Evolutionary conservation across 2,888 invertebrate species (phyloP), one percentile per base, ranked within the genome.

Genomic region (Molanna angustata): DNA sequence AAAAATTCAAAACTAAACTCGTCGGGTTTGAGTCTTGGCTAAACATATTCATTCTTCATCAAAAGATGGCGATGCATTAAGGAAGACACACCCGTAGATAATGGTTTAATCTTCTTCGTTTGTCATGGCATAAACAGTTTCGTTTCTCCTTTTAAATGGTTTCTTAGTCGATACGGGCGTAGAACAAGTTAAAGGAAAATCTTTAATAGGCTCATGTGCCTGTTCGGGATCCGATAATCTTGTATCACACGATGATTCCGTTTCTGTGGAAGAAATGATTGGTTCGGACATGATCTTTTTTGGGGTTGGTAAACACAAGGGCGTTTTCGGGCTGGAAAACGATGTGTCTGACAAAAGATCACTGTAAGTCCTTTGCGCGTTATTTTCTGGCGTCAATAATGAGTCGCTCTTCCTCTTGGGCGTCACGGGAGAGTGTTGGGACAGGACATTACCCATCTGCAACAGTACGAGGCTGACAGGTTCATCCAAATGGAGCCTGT

Each of bases 401-500:
- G 31, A 42, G 21, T 42, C 44, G 18, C 6, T 35, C 21, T 46
- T 52, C 14, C 31, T 35, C 18, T 52, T 46, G 13, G 45, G 45
- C 14, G 51, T 46, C 1, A 31, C 20, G 2, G 40, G 22, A 13
- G 52, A 17, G 14, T 9, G 14, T 17, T 7, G 44, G 7, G 40
- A 11, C 27, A 49, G 35, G 11, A 16, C 42, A n/a, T 40, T 39
- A 18, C 49, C 56, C 4, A 16, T 31, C 40, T 56, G 52, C 17
- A 56, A 35, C 67, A 83, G 67, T 1, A 87, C 67, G 31, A 88
- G 71, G 59, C 79, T 79, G 11, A 89, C 70, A 0, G 95, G 95
- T 73, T 96, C 94, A 66, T 88, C 88, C 50, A 96, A 82, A 0
- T 84, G 82, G 32, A 90, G 68, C 56, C 68, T 78, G 41, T 83